Percentiles rank a stretch among this genome's conserved stretches.
phyloP scores from a whole-genome alignment of 2,888 invertebrate species.

The Argyresthia goedartella region DNA sequence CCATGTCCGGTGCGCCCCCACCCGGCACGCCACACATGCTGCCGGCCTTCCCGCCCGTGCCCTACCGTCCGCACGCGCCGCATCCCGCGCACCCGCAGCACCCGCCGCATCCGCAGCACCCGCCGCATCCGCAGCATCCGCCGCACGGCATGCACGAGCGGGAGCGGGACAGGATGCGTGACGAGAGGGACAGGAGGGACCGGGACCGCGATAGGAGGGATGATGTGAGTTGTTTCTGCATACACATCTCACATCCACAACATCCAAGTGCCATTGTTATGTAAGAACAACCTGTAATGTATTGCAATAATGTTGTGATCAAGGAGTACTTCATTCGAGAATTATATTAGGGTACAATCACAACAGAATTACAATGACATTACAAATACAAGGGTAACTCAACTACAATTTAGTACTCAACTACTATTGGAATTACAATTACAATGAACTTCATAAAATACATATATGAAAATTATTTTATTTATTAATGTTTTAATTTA shows the following conservation, averaged over 20 bases:
- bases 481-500: not conserved
- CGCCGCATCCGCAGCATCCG: constrained; percentile 25
- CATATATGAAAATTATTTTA: not conserved
- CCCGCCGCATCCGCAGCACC: constrained; percentile 23
- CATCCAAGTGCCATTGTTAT: too few relatives aligned
- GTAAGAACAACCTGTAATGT: too few relatives aligned
- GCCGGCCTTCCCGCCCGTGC: constrained; percentile 31
- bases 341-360: too few relatives aligned
- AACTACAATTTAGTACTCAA: too few relatives aligned
- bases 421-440: too few relatives aligned
- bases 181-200: constrained; percentile 27
- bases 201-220: constrained; percentile 47
- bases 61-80: constrained; percentile 20
- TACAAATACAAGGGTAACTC: too few relatives aligned
- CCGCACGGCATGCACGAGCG: constrained; percentile 50
- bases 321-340: too few relatives aligned
- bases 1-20: too few relatives aligned
- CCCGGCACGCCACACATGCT: constrained; percentile 31
- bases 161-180: constrained; percentile 52
- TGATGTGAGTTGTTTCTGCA: constrained; percentile 31
- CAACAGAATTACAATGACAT: too few relatives aligned
- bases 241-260: not conserved
- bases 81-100: constrained; percentile 26
- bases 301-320: too few relatives aligned
- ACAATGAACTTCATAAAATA: too few relatives aligned